Base-by-base conservation (phyloP, 2,797 vertebrate species). In the Myoxocephalus aenaeus region DNA sequence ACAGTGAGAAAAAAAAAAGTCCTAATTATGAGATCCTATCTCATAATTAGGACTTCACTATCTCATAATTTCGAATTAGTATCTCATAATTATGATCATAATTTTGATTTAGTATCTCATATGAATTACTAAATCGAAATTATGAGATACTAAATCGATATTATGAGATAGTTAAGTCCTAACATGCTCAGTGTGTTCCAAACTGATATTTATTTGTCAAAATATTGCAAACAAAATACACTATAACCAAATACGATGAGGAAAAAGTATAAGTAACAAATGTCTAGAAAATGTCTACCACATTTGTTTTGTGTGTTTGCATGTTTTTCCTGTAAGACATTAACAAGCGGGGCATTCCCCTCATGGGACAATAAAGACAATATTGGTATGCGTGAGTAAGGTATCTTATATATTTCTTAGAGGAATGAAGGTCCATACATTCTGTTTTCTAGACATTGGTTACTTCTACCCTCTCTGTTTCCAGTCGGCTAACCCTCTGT, bases 401-500 rank as follows among this genome's bases (percentile, higher is more conserved):
- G 12, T 25, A 12, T 53, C 11, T 20, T 22, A 4, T n/a, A 50
- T 4, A 46, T 46, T 18, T 3, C 2, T 20, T 20, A n/a, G 9
- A 1, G 20, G 13, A 29, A 7, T 56, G 5, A 53, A 4, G 6
- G 25, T 12, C 2, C n/a, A 15, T 29, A 8, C 15, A 0, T 27
- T 15, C 53, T 56, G 53, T 56, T 17, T 15, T 29, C 17, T 4
- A 25, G n/a, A 53, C 51, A 25, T 53, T 13, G 5, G 20, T 51
- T 22, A 6, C 53, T 54, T 4, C 1, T 27, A 15, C 53, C 3
- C 17, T n/a, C 1, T 57, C 53, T 15, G 11, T 10, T 0, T 17
- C 0, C 85, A 98, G 97, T 94, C 96, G 42, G 95, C 96, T 0
- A 98, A 97, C 85, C 96, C 97, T 0, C 84, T 96, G 75, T 96